These are phyloP conservation scores for Trachymyrmex septentrionalis DNA, from an alignment of 1,140 invertebrate species.

Conservation along the genomic window DNA sequence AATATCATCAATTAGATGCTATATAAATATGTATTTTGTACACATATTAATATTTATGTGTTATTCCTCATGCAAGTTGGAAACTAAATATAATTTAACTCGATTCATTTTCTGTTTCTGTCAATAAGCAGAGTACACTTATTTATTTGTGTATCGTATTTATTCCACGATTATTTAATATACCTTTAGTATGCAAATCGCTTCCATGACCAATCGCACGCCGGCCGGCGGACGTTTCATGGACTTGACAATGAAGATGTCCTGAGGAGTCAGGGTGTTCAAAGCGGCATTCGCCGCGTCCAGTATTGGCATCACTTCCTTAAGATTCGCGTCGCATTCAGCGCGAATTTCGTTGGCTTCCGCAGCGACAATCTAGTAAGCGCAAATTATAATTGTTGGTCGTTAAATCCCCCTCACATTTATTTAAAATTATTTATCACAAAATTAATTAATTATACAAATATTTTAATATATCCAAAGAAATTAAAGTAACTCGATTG, in stretches of 20 bases:
- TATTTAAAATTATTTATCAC: neutral
- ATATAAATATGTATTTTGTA: neutral
- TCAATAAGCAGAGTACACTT: neutral
- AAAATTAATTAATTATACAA: neutral
- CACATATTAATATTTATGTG: conserved; percentile 3
- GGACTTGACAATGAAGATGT: conserved; percentile 98
- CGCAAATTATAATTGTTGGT: neutral
- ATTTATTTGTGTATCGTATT: neutral
- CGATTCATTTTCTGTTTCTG: conserved; percentile 26
- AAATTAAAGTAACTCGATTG: neutral
- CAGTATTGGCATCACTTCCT: conserved; percentile 97
- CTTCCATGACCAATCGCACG: conserved; percentile 98
- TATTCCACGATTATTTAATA: conserved; percentile 22
- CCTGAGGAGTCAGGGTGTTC: conserved; percentile 96
- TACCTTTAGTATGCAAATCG: conserved; percentile 97
- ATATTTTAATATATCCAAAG: neutral
- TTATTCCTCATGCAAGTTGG: neutral
- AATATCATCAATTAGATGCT: neutral
- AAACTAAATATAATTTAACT: conserved; percentile 15
- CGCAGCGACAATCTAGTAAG: conserved; percentile 78
- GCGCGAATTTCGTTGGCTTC: conserved; percentile 95
- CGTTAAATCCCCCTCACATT: neutral
- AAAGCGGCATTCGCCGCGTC: conserved; percentile 95
- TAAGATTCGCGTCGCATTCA: conserved; percentile 97
- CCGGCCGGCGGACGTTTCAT: conserved; percentile 99